Conservation (phyloP, 1,140 invertebrate genomes). For the Drosophila kikkawai region DNA sequence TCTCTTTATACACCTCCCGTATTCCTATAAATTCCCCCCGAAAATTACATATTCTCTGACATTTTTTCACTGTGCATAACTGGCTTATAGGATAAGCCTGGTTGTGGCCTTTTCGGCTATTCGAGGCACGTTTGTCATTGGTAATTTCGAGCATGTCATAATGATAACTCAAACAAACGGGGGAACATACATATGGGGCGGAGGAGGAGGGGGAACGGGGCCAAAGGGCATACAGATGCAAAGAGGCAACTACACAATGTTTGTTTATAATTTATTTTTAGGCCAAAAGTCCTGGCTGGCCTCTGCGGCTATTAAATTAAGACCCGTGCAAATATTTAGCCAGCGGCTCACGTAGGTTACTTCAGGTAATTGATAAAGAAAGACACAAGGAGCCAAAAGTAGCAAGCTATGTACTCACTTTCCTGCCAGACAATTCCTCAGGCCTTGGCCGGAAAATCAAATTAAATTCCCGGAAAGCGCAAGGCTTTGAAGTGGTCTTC, state of each 20-base stretch:
- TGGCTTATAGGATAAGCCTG: constrained; percentile 19
- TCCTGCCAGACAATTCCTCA: constrained; percentile 4
- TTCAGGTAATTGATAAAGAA: constrained; percentile 52
- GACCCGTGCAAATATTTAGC: constrained; percentile 49
- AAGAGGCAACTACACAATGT: constrained; percentile 34
- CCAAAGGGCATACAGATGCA: constrained; percentile 21
- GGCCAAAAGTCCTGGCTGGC: constrained; percentile 29
- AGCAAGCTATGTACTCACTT: background rate
- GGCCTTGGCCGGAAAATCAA: constrained; percentile 14
- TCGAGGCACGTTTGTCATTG: constrained; percentile 78
- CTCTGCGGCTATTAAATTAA: constrained; percentile 64
- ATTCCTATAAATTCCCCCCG: background rate
- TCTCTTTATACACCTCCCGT: background rate
- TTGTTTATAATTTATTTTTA: constrained; percentile 55
- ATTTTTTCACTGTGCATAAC: constrained; percentile 13
- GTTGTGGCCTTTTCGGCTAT: constrained; percentile 47
- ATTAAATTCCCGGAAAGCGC: constrained; percentile 41
- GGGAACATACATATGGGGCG: constrained; percentile 26
- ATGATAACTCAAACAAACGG: constrained; percentile 77
- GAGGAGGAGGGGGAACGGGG: background rate
- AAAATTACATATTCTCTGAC: background rate
- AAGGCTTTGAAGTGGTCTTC: constrained; percentile 48
- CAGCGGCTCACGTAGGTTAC: constrained; percentile 48
- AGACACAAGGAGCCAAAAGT: background rate
- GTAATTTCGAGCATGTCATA: constrained; percentile 82